Percentiles rank a stretch among this genome's conserved stretches.
Conservation (phyloP, 2,797 vertebrate species). For the Catamblyrhynchus diadema region DNA sequence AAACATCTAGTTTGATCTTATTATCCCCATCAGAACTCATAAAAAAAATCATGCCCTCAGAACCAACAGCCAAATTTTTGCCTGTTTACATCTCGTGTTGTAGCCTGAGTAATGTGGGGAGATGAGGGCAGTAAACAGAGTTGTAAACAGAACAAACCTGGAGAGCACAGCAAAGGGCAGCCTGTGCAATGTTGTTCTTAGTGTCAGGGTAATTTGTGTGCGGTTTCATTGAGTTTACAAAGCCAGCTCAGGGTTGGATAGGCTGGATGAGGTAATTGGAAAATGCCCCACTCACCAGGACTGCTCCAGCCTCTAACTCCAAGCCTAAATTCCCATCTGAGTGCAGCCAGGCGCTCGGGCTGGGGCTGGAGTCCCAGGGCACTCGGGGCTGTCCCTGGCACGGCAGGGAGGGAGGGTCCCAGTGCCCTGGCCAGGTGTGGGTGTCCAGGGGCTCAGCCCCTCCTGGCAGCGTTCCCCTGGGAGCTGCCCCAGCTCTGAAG, state of each 20-base stretch:
- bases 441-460: neutral
- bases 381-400: rapidly evolving
- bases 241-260: neutral
- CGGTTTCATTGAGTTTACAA: neutral
- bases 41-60: neutral
- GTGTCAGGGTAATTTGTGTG: constrained; percentile 32
- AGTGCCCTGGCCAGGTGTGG: neutral
- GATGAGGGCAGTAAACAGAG: neutral
- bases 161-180: constrained; percentile 3
- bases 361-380: rapidly evolving
- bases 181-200: neutral
- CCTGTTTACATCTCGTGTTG: neutral
- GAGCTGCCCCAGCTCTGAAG: neutral
- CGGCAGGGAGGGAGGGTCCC: neutral
- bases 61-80: neutral
- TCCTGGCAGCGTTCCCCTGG: neutral
- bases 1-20: neutral
- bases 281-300: neutral
- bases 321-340: neutral
- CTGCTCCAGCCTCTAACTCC: neutral
- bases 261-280: neutral
- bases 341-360: neutral
- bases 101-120: neutral
- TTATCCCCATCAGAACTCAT: neutral
- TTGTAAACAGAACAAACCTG: constrained; percentile 11